Evolutionary conservation across 2,888 invertebrate species (phyloP).

Genomic region (Agrochola lychnidis): DNA sequence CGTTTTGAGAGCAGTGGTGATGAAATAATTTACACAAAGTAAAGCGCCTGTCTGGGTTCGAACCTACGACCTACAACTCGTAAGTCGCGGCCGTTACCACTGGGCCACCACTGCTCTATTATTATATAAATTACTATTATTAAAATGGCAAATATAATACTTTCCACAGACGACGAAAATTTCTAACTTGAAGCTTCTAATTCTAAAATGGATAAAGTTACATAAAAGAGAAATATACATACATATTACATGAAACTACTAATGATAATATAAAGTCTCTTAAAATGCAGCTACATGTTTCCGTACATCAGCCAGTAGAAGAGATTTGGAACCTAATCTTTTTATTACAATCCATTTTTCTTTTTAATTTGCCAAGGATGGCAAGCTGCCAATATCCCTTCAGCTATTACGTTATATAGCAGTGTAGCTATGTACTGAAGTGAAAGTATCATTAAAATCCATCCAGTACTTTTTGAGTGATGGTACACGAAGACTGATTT

Average conservation of each 20-base stretch:
- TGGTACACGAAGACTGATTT: slow-evolving; percentile 35
- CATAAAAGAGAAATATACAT: background rate
- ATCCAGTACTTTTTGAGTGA: slow-evolving; percentile 43
- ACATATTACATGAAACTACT: background rate
- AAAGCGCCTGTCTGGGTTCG: too few species aligned
- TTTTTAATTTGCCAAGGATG: slow-evolving; percentile 25
- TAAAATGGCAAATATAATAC: slow-evolving; percentile 16
- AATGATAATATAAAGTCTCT: background rate
- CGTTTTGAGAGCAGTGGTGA: too few species aligned
- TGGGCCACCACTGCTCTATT: too few species aligned
- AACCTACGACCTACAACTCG: too few species aligned
- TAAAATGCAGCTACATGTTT: background rate
- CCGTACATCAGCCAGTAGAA: background rate
- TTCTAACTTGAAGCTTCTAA: slow-evolving; percentile 1
- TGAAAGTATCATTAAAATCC: slow-evolving; percentile 58
- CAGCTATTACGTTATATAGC: slow-evolving; percentile 23
- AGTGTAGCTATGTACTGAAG: slow-evolving; percentile 12
- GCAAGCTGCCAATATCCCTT: slow-evolving; percentile 42
- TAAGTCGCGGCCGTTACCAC: too few species aligned
- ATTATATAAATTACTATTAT: slow-evolving; percentile 4
- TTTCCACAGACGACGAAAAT: background rate
- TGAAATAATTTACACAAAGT: too few species aligned
- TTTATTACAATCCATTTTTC: background rate
- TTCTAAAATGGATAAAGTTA: background rate
- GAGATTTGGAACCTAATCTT: background rate